These are phyloP conservation scores for Pinna nobilis DNA, from an alignment of 1,140 invertebrate species.

Conservation along the genomic window DNA sequence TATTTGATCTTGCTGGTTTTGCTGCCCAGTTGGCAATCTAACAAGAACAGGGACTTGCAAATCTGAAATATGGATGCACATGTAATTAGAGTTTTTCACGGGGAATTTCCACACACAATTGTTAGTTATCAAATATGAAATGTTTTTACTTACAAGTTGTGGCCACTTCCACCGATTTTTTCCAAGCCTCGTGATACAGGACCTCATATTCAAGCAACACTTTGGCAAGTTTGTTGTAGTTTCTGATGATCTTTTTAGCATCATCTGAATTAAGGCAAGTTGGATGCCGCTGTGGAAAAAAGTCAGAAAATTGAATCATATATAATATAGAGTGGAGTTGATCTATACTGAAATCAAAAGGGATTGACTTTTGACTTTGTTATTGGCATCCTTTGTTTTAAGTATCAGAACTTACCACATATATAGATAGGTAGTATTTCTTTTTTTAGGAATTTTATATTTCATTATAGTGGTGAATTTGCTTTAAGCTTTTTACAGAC, in stretches of 20 bases:
- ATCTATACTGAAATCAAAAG: too few species aligned
- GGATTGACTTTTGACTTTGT: too few species aligned
- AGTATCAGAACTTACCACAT: too few species aligned
- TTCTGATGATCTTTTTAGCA: constrained; percentile 65
- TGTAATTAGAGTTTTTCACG: too few species aligned
- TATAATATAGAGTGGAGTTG: too few species aligned
- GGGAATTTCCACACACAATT: too few species aligned
- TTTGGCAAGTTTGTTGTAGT: constrained; percentile 79
- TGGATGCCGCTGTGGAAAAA: constrained; percentile 29
- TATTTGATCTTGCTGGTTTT: constrained; percentile 49
- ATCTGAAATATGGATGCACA: constrained; percentile 45
- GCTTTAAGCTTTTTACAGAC: too few species aligned
- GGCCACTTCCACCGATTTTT: constrained; percentile 59
- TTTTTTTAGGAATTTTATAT: too few species aligned
- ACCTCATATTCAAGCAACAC: constrained; percentile 71
- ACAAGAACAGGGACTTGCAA: constrained; percentile 67
- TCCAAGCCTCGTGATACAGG: constrained; percentile 76
- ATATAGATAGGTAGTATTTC: too few species aligned
- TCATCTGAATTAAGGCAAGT: constrained; percentile 54
- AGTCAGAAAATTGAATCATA: not conserved
- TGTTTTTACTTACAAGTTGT: constrained; percentile 48
- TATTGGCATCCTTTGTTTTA: too few species aligned
- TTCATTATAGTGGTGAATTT: too few species aligned
- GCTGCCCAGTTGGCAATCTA: constrained; percentile 59
- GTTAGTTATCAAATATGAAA: too few species aligned